Evolutionary conservation across 2,113 vertebrate species (phyloP).

Genomic region (Nycticorax nycticorax): DNA sequence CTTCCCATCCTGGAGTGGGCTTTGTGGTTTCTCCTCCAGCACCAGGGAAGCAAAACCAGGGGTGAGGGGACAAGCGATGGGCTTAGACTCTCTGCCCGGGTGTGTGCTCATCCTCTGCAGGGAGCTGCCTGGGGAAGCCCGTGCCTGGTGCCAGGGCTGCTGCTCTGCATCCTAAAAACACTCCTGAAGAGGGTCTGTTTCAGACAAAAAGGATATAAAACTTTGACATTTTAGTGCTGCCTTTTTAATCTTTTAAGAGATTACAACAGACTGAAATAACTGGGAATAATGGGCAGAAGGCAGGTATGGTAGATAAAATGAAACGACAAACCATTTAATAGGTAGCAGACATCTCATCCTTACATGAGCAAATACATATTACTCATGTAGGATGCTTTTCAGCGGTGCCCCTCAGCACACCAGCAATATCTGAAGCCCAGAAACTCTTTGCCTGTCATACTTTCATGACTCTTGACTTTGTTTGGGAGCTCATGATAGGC

Average conservation of each 20-base stretch:
- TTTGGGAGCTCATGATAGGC: not conserved
- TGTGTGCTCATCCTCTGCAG: fast-evolving
- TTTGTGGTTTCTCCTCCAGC: not conserved
- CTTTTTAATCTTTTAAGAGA: not conserved
- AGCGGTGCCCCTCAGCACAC: not conserved
- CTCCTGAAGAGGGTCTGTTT: not conserved
- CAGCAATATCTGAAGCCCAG: not conserved
- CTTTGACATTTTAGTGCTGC: not conserved
- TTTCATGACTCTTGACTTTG: not conserved
- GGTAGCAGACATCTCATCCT: not conserved
- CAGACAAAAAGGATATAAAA: not conserved
- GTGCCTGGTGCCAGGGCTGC: not conserved
- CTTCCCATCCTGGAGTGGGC: not conserved
- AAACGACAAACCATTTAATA: not conserved
- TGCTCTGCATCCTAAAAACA: not conserved
- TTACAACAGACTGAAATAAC: not conserved
- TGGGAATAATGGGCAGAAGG: not conserved
- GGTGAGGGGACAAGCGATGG: fast-evolving
- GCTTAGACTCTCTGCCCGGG: fast-evolving
- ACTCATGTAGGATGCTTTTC: not conserved
- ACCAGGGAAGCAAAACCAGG: not conserved
- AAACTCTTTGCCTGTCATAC: not conserved
- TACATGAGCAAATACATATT: not conserved
- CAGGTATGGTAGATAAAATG: not conserved
- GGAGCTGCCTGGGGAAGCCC: not conserved